Conservation (phyloP, 2,113 vertebrate genomes). For the Litocranius walleri region DNA sequence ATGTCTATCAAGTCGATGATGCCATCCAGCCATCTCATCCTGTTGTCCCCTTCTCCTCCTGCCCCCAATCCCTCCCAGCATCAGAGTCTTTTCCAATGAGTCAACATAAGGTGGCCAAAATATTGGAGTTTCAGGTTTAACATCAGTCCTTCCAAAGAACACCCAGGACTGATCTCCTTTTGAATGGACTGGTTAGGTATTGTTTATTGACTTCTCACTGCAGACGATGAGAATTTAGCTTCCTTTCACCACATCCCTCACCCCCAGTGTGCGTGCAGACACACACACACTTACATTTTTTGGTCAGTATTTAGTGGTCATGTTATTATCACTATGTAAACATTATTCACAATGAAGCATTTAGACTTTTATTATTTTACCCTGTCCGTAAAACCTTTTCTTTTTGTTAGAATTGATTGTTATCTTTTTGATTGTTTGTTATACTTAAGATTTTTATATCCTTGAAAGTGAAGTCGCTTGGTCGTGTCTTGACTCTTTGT, state of each 20-base stretch:
- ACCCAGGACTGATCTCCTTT: no score
- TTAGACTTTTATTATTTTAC: background rate
- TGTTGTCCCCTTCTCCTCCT: no score
- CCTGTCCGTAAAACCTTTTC: background rate
- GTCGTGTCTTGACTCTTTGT: no score
- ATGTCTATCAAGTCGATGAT: no score
- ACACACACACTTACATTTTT: background rate
- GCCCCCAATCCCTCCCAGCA: no score
- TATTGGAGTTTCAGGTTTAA: no score
- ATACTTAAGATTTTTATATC: background rate
- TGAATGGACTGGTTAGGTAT: background rate
- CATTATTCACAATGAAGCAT: background rate
- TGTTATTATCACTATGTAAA: background rate
- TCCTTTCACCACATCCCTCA: background rate
- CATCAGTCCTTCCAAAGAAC: no score
- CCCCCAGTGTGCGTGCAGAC: background rate
- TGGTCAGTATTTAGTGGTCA: background rate
- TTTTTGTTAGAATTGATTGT: background rate
- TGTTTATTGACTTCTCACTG: background rate
- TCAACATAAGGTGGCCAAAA: no score
- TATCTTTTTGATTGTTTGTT: constrained; percentile 8
- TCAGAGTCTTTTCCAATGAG: no score
- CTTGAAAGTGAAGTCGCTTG: no score
- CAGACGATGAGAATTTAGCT: background rate
- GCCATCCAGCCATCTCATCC: no score